phyloP scores from a whole-genome alignment of 2,113 vertebrate genomes.

The Balaeniceps rex region DNA sequence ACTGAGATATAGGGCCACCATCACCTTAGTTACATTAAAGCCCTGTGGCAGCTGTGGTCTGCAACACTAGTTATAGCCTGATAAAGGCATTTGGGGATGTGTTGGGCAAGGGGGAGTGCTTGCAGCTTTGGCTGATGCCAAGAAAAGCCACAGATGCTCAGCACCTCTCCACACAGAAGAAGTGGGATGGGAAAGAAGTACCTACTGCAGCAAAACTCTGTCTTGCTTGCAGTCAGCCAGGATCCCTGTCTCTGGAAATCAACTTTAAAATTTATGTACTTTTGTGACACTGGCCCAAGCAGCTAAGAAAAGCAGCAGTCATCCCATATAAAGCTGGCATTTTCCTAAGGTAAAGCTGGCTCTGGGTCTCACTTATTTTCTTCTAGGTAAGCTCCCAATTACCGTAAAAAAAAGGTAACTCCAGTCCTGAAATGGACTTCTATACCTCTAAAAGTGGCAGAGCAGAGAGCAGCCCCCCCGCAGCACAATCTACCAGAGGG shows the following conservation, averaged over 20 bases:
- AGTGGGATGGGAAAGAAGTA: neutral
- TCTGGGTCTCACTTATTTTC: neutral
- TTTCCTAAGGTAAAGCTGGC: neutral
- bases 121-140: neutral
- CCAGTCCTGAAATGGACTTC: neutral
- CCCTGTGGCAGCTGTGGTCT: neutral
- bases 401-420: neutral
- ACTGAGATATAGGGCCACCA: neutral
- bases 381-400: neutral
- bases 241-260: neutral
- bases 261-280: neutral
- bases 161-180: neutral
- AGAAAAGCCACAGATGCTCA: neutral
- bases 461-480: neutral
- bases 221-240: neutral
- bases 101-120: neutral
- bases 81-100: neutral
- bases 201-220: neutral
- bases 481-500: neutral
- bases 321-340: neutral
- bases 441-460: neutral
- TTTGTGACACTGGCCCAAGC: neutral
- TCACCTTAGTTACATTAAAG: neutral
- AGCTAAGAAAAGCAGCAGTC: neutral
- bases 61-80: neutral